Evolutionary conservation across 2,797 vertebrate species (phyloP).

Genomic region (Thunnus albacares): DNA sequence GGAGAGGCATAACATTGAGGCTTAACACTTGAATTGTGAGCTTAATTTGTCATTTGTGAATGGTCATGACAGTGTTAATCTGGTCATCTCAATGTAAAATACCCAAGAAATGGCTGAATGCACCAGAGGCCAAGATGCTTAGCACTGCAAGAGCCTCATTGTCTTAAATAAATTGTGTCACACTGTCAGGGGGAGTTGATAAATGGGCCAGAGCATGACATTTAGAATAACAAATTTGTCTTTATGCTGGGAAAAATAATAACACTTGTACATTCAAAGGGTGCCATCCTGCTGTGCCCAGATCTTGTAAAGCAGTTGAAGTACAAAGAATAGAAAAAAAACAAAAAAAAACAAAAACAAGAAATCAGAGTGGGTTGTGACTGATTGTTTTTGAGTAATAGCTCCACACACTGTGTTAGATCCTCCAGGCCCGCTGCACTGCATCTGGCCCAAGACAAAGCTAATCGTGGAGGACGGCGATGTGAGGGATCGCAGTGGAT

Average conservation of each 20-base stretch:
- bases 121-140: slow-evolving; percentile 40
- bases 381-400: slow-evolving; percentile 79
- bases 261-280: slow-evolving; percentile 40
- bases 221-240: slow-evolving; percentile 66
- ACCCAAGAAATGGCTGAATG: slow-evolving; percentile 32
- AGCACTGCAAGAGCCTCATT: slow-evolving; percentile 49
- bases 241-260: slow-evolving; percentile 27
- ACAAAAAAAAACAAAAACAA: slow-evolving; percentile 30
- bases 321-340: slow-evolving; percentile 61
- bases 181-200: slow-evolving; percentile 57
- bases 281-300: slow-evolving; percentile 53
- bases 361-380: slow-evolving; percentile 67
- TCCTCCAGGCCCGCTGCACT: slow-evolving; percentile 75
- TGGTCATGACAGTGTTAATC: slow-evolving; percentile 37
- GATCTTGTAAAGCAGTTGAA: slow-evolving; percentile 59
- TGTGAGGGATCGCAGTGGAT: slow-evolving; percentile 75
- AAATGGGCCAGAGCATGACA: slow-evolving; percentile 59
- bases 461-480: slow-evolving; percentile 78
- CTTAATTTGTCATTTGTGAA: slow-evolving; percentile 39
- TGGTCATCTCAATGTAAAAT: slow-evolving; percentile 39
- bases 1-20: neutral
- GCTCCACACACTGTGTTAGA: slow-evolving; percentile 69
- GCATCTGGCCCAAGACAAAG: slow-evolving; percentile 76
- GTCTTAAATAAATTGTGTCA: slow-evolving; percentile 62
- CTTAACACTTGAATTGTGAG: slow-evolving; percentile 4